Evolutionary conservation across 2,113 vertebrate species (phyloP).

Genomic region (Tyrannus savana): DNA sequence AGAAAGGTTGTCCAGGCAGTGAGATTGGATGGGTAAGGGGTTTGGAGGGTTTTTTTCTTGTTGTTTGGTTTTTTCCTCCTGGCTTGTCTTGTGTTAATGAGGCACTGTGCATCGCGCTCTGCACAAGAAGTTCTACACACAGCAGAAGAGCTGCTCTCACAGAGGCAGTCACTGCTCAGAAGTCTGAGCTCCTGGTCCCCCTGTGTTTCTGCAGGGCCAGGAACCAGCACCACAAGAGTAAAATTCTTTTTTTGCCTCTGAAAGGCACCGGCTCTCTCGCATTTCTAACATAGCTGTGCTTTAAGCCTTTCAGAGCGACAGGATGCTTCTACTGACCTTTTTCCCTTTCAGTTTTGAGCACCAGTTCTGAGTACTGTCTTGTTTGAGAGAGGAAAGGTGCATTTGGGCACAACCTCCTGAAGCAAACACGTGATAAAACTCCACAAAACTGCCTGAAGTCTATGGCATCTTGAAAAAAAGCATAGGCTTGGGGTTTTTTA

Average conservation of each 20-base stretch:
- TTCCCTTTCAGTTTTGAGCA: not conserved
- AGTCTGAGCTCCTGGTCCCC: not conserved
- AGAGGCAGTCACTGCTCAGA: fast-evolving
- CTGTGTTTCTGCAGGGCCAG: fast-evolving
- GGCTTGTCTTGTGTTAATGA: not conserved
- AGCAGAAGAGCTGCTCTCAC: not conserved
- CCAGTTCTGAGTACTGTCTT: not conserved
- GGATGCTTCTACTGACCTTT: not conserved
- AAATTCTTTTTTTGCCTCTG: not conserved
- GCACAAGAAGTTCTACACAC: not conserved
- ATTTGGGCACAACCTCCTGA: not conserved
- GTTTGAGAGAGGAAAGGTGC: not conserved
- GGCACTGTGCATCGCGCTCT: fast-evolving
- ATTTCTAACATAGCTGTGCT: not conserved
- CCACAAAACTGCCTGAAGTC: not conserved
- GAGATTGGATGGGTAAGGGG: not conserved
- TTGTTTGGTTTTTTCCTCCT: not conserved
- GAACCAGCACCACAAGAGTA: not conserved
- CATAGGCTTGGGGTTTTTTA: not conserved
- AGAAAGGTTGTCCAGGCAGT: not conserved
- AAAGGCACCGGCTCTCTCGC: not conserved
- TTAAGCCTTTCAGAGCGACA: not conserved
- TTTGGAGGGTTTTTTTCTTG: not conserved
- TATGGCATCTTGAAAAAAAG: not conserved
- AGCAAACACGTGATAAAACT: not conserved